These are phyloP conservation scores for Maccullochella peelii DNA, from an alignment of 2,113 vertebrate species.

Conservation along the genomic window DNA sequence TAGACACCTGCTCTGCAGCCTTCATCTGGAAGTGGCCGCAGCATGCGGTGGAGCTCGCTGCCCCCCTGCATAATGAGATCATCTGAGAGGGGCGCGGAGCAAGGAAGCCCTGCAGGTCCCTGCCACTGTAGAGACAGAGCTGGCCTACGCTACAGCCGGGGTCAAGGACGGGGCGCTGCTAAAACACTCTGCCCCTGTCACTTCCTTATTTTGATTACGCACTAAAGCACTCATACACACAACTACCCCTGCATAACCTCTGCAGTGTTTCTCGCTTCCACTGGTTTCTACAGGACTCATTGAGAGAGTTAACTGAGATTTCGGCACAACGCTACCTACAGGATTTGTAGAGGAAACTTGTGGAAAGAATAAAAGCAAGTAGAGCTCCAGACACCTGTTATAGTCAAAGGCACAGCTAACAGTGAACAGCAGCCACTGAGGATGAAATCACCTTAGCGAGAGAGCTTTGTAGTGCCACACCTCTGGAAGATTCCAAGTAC, in stretches of 20 bases:
- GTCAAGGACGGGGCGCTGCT: constrained; percentile 64
- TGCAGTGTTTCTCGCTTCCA: constrained; percentile 35
- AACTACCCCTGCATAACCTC: constrained; percentile 38
- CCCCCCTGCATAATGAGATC: constrained; percentile 83
- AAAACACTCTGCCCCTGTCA: constrained; percentile 28
- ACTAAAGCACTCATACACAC: constrained; percentile 25
- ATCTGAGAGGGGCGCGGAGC: constrained; percentile 66
- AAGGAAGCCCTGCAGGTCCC: constrained; percentile 61
- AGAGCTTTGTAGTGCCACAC: constrained; percentile 45
- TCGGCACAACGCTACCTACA: neutral
- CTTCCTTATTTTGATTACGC: constrained; percentile 49
- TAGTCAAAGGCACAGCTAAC: neutral
- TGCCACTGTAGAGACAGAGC: constrained; percentile 74
- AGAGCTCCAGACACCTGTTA: constrained; percentile 47
- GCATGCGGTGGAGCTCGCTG: constrained; percentile 58
- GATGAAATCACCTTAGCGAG: constrained; percentile 41
- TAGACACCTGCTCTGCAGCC: constrained; percentile 76
- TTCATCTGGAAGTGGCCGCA: constrained; percentile 66
- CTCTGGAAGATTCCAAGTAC: constrained; percentile 70
- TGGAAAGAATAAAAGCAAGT: constrained; percentile 28
- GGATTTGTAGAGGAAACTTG: constrained; percentile 34
- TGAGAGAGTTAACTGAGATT: constrained; percentile 45
- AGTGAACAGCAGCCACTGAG: constrained; percentile 27
- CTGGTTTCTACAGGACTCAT: constrained; percentile 34
- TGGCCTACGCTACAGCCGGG: constrained; percentile 31